Percentiles rank a stretch among this genome's conserved stretches.
phyloP scores from a whole-genome alignment of 2,797 vertebrate genomes.

The Amblyraja radiata region DNA sequence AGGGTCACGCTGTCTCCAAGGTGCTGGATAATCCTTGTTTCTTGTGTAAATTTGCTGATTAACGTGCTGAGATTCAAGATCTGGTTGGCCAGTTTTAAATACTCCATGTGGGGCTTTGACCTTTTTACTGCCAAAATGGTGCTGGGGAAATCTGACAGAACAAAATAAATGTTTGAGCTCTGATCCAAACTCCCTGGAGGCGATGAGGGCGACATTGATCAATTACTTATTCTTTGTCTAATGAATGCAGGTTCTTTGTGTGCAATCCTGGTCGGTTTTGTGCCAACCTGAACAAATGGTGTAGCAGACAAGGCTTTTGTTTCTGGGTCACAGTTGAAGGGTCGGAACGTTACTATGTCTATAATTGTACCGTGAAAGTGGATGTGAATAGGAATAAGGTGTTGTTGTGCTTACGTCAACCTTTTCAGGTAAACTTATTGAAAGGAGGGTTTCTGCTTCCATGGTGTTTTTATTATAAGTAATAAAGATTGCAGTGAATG shows the following conservation, averaged over 20 bases:
- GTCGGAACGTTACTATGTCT: not conserved
- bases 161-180: not conserved
- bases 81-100: not conserved
- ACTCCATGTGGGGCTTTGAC: not conserved
- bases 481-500: constrained; percentile 14
- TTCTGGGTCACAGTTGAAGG: constrained; percentile 15
- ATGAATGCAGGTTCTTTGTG: constrained; percentile 5
- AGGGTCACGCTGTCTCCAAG: not conserved
- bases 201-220: not conserved
- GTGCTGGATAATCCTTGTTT: not conserved
- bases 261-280: not conserved
- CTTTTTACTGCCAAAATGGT: not conserved
- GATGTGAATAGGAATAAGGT: not conserved
- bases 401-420: not conserved
- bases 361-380: constrained; percentile 1
- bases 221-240: not conserved
- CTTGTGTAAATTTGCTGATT: not conserved
- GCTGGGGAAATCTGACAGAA: not conserved
- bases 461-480: constrained; percentile 16
- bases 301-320: not conserved
- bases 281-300: not conserved
- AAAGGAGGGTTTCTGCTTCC: not conserved
- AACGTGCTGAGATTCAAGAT: not conserved
- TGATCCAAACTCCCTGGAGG: not conserved
- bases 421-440: constrained; percentile 25